These are phyloP conservation scores for Cecropterus lyciades DNA, from an alignment of 1,140 invertebrate species.

Conservation along the genomic window DNA sequence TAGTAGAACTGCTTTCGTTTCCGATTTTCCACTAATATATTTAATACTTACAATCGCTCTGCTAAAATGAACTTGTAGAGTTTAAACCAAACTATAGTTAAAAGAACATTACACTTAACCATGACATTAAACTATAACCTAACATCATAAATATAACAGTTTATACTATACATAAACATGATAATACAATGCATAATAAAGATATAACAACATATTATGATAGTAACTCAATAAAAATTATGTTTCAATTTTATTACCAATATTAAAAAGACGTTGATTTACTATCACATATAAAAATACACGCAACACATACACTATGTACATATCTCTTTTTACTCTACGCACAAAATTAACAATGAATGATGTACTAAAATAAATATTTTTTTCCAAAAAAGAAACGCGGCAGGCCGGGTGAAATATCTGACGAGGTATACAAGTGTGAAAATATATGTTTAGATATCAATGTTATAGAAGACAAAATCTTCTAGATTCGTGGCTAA, in stretches of 20 bases:
- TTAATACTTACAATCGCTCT: conserved; percentile 41
- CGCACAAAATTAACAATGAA: conserved; percentile 74
- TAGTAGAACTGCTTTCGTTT: conserved; percentile 59
- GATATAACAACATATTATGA: background rate
- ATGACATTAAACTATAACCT: conserved; percentile 9
- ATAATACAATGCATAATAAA: background rate
- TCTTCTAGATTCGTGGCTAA: conserved; percentile 77
- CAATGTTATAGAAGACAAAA: conserved; percentile 70
- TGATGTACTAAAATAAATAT: conserved; percentile 75
- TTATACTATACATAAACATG: background rate
- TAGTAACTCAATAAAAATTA: background rate
- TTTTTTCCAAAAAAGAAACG: conserved; percentile 81
- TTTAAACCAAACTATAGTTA: conserved; percentile 23
- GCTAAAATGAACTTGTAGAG: conserved; percentile 25
- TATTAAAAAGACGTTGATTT: conserved; percentile 3
- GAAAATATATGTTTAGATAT: conserved; percentile 79
- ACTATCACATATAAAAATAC: conserved; percentile 27
- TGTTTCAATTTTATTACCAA: too few relatives aligned
- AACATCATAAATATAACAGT: background rate
- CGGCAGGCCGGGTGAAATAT: conserved; percentile 76
- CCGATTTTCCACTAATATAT: conserved; percentile 49
- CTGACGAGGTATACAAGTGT: conserved; percentile 79
- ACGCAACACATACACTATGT: conserved; percentile 31
- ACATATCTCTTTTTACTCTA: conserved; percentile 46
- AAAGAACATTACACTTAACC: conserved; percentile 30